These are phyloP conservation scores for Ctena decussata DNA, from an alignment of 2,888 invertebrate genomes.

Conservation along the genomic window DNA sequence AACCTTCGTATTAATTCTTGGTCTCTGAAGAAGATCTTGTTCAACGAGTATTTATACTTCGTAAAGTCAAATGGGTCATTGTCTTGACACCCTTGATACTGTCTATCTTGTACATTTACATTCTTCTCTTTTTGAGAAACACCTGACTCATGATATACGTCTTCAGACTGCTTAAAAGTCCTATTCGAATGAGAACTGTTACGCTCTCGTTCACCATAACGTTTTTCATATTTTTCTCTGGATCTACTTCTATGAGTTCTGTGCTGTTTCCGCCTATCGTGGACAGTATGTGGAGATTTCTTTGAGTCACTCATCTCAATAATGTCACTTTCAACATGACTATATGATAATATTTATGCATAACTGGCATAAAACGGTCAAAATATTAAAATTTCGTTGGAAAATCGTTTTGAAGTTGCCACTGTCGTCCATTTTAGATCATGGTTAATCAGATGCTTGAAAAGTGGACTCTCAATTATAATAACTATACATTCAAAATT, in stretches of 20 bases:
- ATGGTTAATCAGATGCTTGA: too few relatives aligned
- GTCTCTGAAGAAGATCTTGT: constrained; percentile 89
- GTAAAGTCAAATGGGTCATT: constrained; percentile 68
- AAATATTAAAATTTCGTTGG: too few relatives aligned
- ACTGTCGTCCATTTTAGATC: too few relatives aligned
- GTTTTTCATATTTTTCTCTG: neutral
- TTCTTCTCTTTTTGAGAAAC: neutral
- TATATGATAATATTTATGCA: too few relatives aligned
- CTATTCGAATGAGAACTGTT: neutral
- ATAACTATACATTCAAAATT: too few relatives aligned
- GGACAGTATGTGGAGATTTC: neutral
- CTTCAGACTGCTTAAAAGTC: neutral
- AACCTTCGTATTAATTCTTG: constrained; percentile 87
- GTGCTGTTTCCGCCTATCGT: neutral
- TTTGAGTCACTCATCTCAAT: neutral
- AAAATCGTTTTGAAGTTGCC: too few relatives aligned
- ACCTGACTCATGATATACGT: neutral
- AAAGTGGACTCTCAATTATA: too few relatives aligned
- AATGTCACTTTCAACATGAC: too few relatives aligned
- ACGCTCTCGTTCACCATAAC: neutral
- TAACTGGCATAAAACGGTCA: too few relatives aligned
- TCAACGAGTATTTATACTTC: constrained; percentile 82
- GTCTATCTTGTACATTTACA: neutral
- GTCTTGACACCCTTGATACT: constrained; percentile 15
- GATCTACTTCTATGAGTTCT: neutral